These are phyloP conservation scores for Metellina segmentata DNA, from an alignment of 2,888 invertebrate genomes.

Conservation along the genomic window DNA sequence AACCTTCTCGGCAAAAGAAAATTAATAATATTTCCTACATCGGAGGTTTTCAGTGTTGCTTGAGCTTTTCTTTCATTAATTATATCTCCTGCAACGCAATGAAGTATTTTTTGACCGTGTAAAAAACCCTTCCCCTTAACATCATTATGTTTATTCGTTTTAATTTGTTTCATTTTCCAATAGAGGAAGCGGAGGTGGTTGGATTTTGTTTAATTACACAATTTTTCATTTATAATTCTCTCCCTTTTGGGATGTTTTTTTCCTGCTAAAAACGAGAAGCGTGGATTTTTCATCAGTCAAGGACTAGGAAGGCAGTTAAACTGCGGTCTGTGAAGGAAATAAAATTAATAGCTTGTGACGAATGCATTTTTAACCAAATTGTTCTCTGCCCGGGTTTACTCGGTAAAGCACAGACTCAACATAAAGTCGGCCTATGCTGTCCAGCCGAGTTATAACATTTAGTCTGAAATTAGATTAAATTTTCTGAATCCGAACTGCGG, in stretches of 20 bases:
- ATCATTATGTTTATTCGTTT: constrained; percentile 62
- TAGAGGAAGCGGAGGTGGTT: not conserved
- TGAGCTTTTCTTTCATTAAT: constrained; percentile 22
- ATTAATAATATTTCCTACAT: constrained; percentile 22
- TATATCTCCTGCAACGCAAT: constrained; percentile 20
- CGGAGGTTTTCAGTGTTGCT: not conserved
- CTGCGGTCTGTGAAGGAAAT: constrained; percentile 12
- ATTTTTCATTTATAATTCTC: constrained; percentile 45
- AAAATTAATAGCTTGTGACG: constrained; percentile 66
- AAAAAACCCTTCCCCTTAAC: constrained; percentile 32
- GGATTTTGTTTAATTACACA: constrained; percentile 58
- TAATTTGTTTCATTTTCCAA: constrained; percentile 67
- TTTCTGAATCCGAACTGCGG: no score
- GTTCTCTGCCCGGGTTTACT: constrained; percentile 46
- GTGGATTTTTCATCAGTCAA: constrained; percentile 7
- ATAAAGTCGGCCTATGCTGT: no score
- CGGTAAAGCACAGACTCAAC: not conserved
- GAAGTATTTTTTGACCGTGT: not conserved
- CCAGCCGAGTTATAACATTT: no score
- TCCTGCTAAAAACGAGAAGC: constrained; percentile 14
- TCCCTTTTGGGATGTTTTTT: constrained; percentile 5
- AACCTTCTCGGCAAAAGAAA: constrained; percentile 1
- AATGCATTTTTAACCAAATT: constrained; percentile 65
- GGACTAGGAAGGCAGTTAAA: constrained; percentile 55
- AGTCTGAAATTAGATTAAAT: no score